Evolutionary conservation across 2,888 invertebrate genomes (phyloP).

Genomic region (Abscondita cerata): DNA sequence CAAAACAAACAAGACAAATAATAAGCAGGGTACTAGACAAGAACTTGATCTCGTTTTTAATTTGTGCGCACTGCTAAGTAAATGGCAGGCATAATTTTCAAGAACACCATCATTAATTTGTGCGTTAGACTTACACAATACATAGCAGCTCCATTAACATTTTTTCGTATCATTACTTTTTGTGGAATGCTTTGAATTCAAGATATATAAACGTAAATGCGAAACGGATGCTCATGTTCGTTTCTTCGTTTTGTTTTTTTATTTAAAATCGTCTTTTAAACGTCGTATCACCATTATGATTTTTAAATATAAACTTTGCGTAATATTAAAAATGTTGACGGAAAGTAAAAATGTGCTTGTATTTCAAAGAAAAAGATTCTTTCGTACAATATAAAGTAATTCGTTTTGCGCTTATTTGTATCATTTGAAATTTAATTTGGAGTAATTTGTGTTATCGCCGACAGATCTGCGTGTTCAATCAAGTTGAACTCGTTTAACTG

Average conservation of each 20-base stretch:
- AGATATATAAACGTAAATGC: background rate
- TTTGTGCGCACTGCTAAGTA: conserved; percentile 38
- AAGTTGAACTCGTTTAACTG: conserved; percentile 25
- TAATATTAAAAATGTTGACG: background rate
- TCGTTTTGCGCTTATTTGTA: conserved; percentile 25
- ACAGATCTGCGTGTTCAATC: conserved; percentile 31
- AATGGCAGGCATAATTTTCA: conserved; percentile 43
- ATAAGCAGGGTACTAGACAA: too few species aligned
- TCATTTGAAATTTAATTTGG: conserved; percentile 29
- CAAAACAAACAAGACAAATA: too few species aligned
- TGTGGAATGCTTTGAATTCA: conserved; percentile 24
- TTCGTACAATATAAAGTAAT: too few species aligned
- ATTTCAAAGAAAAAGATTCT: too few species aligned
- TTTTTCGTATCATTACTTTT: conserved; percentile 54
- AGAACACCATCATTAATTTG: conserved; percentile 48
- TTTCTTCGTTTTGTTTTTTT: background rate
- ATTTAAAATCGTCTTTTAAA: conserved; percentile 9
- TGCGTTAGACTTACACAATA: conserved; percentile 45
- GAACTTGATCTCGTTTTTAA: conserved; percentile 32
- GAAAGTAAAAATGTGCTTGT: too few species aligned
- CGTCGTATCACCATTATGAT: background rate
- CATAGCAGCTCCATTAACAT: conserved; percentile 52
- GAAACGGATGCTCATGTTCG: background rate
- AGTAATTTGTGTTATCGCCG: conserved; percentile 25
- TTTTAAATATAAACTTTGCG: conserved; percentile 3